Evolutionary conservation across 2,113 vertebrate genomes (phyloP).

Genomic region (Helogale parvula): DNA sequence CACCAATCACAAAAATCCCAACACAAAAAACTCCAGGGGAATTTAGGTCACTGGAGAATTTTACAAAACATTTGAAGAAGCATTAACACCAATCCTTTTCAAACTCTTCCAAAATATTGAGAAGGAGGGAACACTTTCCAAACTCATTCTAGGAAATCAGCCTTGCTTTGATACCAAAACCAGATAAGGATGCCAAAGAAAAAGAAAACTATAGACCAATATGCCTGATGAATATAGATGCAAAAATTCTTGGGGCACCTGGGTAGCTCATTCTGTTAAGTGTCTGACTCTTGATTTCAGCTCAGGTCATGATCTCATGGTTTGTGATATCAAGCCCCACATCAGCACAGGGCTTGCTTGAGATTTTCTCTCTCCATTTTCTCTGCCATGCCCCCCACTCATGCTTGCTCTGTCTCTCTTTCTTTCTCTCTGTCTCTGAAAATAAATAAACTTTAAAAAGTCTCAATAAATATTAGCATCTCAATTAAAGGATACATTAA

Average conservation of each 20-base stretch:
- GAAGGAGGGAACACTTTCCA: background rate
- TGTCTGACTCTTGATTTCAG: too few species aligned
- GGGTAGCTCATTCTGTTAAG: too few species aligned
- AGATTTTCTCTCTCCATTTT: too few species aligned
- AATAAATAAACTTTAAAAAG: background rate
- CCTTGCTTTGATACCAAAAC: background rate
- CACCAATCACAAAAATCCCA: background rate
- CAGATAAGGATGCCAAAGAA: background rate
- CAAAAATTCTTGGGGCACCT: background rate
- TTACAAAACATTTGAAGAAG: background rate
- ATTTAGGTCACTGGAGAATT: background rate
- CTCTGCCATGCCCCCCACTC: too few species aligned
- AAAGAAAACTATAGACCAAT: background rate
- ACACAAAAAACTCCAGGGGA: background rate
- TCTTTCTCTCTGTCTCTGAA: too few species aligned
- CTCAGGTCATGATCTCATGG: too few species aligned
- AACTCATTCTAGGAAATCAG: background rate
- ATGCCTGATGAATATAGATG: background rate
- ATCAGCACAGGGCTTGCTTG: too few species aligned
- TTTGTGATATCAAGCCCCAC: too few species aligned
- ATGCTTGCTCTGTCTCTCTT: too few species aligned
- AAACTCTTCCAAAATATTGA: background rate
- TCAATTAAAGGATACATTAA: background rate
- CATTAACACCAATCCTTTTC: background rate
- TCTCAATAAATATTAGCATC: background rate